These are phyloP conservation scores for Leptopilina drosophilae DNA, from an alignment of 2,888 invertebrate species.

Conservation along the genomic window DNA sequence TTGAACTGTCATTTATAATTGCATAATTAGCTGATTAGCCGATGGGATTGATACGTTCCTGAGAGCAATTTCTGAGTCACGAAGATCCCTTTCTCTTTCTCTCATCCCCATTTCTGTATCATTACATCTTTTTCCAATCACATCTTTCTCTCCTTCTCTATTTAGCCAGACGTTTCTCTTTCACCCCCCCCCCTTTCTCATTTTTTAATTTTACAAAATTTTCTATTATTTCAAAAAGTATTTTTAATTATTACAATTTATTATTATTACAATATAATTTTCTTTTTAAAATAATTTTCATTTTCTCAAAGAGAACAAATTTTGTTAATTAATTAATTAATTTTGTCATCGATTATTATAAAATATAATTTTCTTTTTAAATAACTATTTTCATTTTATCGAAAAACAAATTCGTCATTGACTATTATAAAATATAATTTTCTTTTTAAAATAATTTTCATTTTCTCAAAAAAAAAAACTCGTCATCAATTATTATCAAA, in stretches of 20 bases:
- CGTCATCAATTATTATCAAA: too few relatives aligned
- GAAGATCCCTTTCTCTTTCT: conserved; percentile 47
- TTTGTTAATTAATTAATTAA: too few relatives aligned
- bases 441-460: too few relatives aligned
- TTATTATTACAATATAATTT: too few relatives aligned
- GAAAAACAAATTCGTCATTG: too few relatives aligned
- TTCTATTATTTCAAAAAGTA: not conserved
- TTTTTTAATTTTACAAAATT: conserved; percentile 12
- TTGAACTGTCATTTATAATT: conserved; percentile 17
- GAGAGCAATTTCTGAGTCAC: conserved; percentile 70
- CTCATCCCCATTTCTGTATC: conserved; percentile 15
- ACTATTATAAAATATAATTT: too few relatives aligned
- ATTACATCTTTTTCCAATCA: conserved; percentile 40
- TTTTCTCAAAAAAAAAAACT: too few relatives aligned
- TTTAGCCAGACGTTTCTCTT: conserved; percentile 39
- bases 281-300: too few relatives aligned
- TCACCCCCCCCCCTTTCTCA: conserved; percentile 14
- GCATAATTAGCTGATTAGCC: conserved; percentile 18
- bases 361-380: too few relatives aligned
- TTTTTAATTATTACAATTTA: not conserved
- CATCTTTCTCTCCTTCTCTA: conserved; percentile 38
- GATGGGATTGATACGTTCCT: conserved; percentile 30
- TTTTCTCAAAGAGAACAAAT: too few relatives aligned
- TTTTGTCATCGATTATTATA: too few relatives aligned
- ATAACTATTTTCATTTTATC: too few relatives aligned